phyloP scores from a whole-genome alignment of 2,113 vertebrate species.

The Amazona vittata region DNA sequence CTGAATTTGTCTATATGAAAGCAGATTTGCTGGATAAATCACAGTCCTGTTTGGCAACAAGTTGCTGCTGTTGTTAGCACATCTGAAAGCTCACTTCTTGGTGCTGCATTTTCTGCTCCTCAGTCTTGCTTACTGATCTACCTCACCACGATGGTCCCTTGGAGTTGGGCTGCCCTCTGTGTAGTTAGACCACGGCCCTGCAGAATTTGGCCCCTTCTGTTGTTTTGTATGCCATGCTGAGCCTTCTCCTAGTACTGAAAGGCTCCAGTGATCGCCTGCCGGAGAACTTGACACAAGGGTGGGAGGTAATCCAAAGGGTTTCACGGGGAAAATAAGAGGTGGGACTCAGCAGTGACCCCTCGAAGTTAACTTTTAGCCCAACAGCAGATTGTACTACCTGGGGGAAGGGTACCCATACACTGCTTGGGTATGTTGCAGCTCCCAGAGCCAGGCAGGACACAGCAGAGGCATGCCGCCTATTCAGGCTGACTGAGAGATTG shows the following conservation, averaged over 20 bases:
- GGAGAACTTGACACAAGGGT: background rate
- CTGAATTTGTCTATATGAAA: background rate
- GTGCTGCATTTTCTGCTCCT: background rate
- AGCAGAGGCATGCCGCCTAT: background rate
- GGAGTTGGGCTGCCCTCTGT: background rate
- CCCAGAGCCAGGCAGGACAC: background rate
- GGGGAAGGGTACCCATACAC: background rate
- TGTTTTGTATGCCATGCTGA: background rate
- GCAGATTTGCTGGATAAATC: background rate
- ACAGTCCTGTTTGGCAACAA: background rate
- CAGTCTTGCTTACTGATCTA: background rate
- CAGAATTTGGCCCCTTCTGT: background rate
- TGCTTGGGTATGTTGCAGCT: background rate
- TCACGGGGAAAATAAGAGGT: background rate
- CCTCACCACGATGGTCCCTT: background rate
- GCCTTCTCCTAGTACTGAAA: background rate
- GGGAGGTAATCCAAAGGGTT: background rate
- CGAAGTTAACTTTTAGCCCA: background rate
- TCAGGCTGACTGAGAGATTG: background rate
- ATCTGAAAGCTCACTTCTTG: background rate
- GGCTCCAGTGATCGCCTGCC: background rate
- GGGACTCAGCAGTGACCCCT: fast-evolving
- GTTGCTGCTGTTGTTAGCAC: background rate
- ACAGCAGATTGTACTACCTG: fast-evolving
- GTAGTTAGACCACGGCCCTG: background rate